Evolutionary conservation across 2,797 vertebrate genomes (phyloP).

Genomic region (Falco biarmicus): DNA sequence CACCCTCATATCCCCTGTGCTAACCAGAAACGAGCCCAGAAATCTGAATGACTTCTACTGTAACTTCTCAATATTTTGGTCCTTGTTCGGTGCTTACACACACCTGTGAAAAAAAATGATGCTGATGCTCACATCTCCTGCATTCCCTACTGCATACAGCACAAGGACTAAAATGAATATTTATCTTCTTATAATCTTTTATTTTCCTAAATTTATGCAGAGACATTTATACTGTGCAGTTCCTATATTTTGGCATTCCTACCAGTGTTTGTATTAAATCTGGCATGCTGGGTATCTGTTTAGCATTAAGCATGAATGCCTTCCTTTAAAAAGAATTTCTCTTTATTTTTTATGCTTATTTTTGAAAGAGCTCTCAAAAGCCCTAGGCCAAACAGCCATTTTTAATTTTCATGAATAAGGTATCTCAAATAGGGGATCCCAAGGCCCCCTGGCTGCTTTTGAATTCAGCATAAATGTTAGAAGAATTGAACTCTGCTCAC

Average conservation of each 20-base stretch:
- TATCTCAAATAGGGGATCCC: neutral
- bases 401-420: conserved; percentile 19
- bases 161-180: neutral
- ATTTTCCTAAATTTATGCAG: neutral
- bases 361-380: neutral
- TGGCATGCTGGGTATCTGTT: neutral
- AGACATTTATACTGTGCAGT: neutral
- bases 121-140: neutral
- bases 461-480: neutral
- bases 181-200: neutral
- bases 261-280: neutral
- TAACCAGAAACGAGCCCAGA: neutral
- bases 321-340: conserved; percentile 26
- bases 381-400: conserved; percentile 5
- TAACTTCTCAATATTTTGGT: neutral
- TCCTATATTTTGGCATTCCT: neutral
- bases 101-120: neutral
- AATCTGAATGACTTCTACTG: neutral
- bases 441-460: neutral
- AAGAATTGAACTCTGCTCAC: neutral
- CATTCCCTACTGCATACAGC: neutral
- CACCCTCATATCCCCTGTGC: neutral
- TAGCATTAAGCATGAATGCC: conserved; percentile 27
- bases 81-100: neutral
- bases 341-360: conserved; percentile 4